Conservation (phyloP, 2,113 vertebrate species). For the Nycticebus coucang region DNA sequence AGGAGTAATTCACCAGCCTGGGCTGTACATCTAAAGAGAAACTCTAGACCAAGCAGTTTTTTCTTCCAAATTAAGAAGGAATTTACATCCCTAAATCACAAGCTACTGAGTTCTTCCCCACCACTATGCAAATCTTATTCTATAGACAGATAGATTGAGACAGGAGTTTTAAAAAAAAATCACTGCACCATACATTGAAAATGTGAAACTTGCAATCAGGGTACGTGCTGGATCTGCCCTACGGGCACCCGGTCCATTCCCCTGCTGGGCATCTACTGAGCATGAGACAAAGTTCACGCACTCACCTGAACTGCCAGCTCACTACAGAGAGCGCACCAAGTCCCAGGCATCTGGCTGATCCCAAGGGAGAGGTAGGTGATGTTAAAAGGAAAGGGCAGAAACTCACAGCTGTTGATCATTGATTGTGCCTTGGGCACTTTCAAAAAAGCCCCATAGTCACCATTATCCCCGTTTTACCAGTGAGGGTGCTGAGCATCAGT, state of each 20-base stretch:
- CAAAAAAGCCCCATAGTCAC: background rate
- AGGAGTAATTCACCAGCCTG: constrained; percentile 66
- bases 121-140: constrained; percentile 71
- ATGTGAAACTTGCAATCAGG: background rate
- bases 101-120: background rate
- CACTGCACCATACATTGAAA: background rate
- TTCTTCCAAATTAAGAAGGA: constrained; percentile 73
- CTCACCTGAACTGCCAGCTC: background rate
- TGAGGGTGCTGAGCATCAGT: background rate
- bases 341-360: background rate
- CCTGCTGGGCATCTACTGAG: background rate
- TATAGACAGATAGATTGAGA: constrained; percentile 50
- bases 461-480: background rate
- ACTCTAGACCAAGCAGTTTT: background rate
- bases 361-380: background rate
- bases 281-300: background rate
- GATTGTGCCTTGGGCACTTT: background rate
- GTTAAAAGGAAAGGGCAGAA: background rate
- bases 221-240: background rate
- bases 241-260: rapidly evolving
- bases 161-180: background rate
- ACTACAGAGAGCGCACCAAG: background rate
- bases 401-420: background rate
- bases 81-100: constrained; percentile 72
- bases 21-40: background rate